Base-by-base conservation (phyloP, 2,888 invertebrate species). In the Perizoma affinitatum region DNA sequence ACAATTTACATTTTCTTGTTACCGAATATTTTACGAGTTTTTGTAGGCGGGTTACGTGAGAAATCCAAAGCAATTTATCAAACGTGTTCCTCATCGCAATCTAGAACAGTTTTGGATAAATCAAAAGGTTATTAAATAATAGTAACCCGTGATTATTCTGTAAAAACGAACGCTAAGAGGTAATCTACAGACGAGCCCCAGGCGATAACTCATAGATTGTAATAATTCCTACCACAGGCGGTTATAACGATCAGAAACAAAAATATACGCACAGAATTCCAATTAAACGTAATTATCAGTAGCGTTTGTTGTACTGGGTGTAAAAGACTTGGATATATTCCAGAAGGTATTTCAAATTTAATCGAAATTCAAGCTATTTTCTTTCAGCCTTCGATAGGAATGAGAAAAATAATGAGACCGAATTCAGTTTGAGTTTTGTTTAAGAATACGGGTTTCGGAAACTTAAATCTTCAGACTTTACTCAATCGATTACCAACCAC, bases 241-340 rank as follows among this genome's bases (percentile, higher is more conserved):
- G 71, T 73, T 76, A 76, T 78, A 80, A 78, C 73, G 74, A 79
- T 74, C 71, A 71, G 74, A 79, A 79, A 80, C 73, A 77, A 78
- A 80, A 81, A 79, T 74, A 75, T 75, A 79, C 67, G 71, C 74
- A 79, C 81, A 41, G 62, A 58, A 79, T 75, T 75, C 76, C 84
- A 83, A 87, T 85, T 84, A 86, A 83, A 80, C 76, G 78, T 80
- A 79, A 83, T 85, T 83, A 84, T 86, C 83, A 82, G 80, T 80
- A 77, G 74, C 76, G 76, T 78, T 74, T 52, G 48, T 49, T 56
- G 41, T 33, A 58, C 47, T 68, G 72, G 72, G 68, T 74, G 52
- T 42, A 51, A 10, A 44, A n/a, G 6, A 22, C 22, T 22, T 7
- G 8, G 11, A 43, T 9, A 11, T 9, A 5, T 9, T 11, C 22